These are phyloP conservation scores for Wiebesia pumilae DNA, from an alignment of 1,140 invertebrate genomes.

Conservation along the genomic window DNA sequence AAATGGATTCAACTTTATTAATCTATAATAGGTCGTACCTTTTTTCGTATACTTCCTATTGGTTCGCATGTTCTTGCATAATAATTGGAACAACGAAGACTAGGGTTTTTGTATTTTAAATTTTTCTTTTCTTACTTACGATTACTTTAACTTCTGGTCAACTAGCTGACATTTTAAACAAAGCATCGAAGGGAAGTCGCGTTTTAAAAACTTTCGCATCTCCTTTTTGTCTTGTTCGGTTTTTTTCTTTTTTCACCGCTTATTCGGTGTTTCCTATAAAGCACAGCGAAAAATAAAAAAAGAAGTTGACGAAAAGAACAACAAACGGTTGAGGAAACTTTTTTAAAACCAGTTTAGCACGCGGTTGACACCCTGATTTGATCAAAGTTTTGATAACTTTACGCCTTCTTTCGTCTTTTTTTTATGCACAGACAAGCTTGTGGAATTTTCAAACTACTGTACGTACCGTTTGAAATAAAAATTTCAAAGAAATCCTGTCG, in stretches of 20 bases:
- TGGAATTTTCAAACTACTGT: neutral
- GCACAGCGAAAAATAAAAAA: neutral
- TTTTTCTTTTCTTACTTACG: neutral
- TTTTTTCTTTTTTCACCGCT: too few species aligned
- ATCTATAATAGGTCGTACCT: too few species aligned
- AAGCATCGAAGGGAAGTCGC: neutral
- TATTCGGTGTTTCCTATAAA: neutral
- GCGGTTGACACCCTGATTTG: slow-evolving; percentile 39
- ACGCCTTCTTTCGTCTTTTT: neutral
- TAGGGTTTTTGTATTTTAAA: too few species aligned
- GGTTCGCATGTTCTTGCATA: too few species aligned
- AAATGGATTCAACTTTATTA: too few species aligned
- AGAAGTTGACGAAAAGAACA: slow-evolving; percentile 17
- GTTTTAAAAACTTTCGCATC: slow-evolving; percentile 36
- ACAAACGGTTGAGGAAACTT: slow-evolving; percentile 35
- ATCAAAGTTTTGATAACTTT: slow-evolving; percentile 44
- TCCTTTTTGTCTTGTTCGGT: slow-evolving; percentile 15
- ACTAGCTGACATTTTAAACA: neutral
- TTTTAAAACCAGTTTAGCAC: slow-evolving; percentile 43
- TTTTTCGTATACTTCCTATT: too few species aligned
- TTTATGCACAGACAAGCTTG: slow-evolving; percentile 8
- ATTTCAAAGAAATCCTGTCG: neutral
- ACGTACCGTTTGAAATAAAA: neutral
- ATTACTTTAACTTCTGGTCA: slow-evolving; percentile 22
- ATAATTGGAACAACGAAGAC: too few species aligned